phyloP scores from a whole-genome alignment of 2,113 vertebrate genomes.

The Hymenochirus boettgeri region DNA sequence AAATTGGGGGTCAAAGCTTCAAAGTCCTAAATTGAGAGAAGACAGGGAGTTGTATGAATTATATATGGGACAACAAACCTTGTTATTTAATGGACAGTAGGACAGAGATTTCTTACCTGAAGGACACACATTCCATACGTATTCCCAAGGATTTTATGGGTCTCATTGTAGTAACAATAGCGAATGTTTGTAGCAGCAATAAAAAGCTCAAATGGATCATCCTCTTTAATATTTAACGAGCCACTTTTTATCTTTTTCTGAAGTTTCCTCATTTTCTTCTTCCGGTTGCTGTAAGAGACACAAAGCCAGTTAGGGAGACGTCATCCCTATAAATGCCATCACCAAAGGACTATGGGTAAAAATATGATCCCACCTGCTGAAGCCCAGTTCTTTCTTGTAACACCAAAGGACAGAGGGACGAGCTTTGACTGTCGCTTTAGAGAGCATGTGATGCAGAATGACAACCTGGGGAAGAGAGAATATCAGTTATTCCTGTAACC shows the following conservation, averaged over 20 bases:
- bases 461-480: slow-evolving; percentile 74
- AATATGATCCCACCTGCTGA: slow-evolving; percentile 80
- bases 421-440: slow-evolving; percentile 86
- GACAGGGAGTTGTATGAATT: background rate
- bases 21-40: slow-evolving; percentile 74
- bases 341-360: background rate
- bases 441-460: slow-evolving; percentile 96
- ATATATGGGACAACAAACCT: too few relatives aligned
- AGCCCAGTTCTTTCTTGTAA: slow-evolving; percentile 94
- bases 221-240: slow-evolving; percentile 83
- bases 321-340: too few relatives aligned
- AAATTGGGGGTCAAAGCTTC: slow-evolving; percentile 94
- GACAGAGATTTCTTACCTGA: slow-evolving; percentile 66
- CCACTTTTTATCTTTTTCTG: slow-evolving; percentile 95
- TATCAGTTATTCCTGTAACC: too few relatives aligned
- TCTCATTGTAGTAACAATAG: slow-evolving; percentile 97
- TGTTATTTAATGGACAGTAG: too few relatives aligned
- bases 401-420: slow-evolving; percentile 94
- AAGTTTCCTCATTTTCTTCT: slow-evolving; percentile 94
- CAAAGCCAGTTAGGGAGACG: background rate
- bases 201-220: slow-evolving; percentile 94
- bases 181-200: slow-evolving; percentile 94
- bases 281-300: slow-evolving; percentile 73
- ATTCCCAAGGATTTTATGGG: slow-evolving; percentile 94
- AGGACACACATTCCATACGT: slow-evolving; percentile 94